Evolutionary conservation across 1,140 invertebrate genomes (phyloP), one percentile per base, ranked within the genome.

Genomic region (Drosophila subpulchrella): DNA sequence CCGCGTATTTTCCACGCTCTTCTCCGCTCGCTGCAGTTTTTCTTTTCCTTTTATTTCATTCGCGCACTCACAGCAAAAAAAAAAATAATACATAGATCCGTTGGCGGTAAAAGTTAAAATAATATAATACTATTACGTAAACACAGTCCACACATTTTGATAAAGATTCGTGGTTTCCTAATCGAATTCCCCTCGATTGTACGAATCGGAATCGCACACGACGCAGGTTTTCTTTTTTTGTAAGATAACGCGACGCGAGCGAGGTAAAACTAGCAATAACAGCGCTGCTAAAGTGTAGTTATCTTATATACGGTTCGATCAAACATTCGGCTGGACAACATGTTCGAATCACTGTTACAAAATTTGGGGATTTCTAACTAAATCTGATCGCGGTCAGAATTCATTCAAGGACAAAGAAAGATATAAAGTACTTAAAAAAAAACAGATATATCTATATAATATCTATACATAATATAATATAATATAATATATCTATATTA

Each of bases 11-110:
- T 60, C 39, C 46, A 34, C 32, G 50, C 42, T 44, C 42, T 20
- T 44, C 17, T 4, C 42, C 42, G 15, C 42, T 44, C 15, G 42
- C 51, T 51, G 51, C 47, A 42, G 39, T 57, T 58, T 53, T 20
- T 32, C 42, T 32, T 34, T 51, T 51, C 1, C 24, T 50, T 30
- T 15, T 32, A 15, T 11, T 15, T 32, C 5, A 12, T 56, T 41
- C 41, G 48, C 67, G 13, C 51, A 36, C 46, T 50, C 63, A 67
- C 51, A 60, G 38, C 46, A 73, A 50, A 60, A 32, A 50, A 60
- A 32, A 73, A 68, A 68, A 42, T 27, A 34, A 36, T 12, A 12
- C 24, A 4, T 39, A 39, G 17, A 36, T 17, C n/a, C 27, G 48
- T 10, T 8, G 15, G n/a, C 32, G 50, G 50, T 1, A 53, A 38